Conservation (phyloP, 2,888 invertebrate species). For the Brachynemurus nebulosus region DNA sequence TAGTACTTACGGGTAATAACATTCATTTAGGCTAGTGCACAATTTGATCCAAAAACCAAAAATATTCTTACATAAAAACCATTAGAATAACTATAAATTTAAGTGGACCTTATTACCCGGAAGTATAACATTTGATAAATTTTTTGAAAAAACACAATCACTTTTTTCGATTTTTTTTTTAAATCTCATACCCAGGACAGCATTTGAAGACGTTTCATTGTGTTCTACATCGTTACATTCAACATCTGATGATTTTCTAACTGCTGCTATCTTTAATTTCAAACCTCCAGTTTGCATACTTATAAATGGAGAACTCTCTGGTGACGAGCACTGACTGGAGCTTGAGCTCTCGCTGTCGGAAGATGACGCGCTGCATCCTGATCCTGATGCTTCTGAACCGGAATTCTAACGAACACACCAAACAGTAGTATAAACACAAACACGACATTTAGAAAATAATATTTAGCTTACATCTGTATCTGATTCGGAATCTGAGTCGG, state of each 20-base stretch:
- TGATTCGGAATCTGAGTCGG: constrained; percentile 41
- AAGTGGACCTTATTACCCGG: no score
- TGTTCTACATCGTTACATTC: constrained; percentile 4
- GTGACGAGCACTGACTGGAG: constrained; percentile 29
- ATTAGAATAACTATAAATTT: no score
- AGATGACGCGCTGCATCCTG: constrained; percentile 30
- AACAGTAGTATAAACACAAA: constrained; percentile 5
- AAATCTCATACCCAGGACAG: background rate
- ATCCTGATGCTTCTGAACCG: constrained; percentile 32
- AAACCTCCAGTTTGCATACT: constrained; percentile 43
- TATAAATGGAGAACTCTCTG: constrained; percentile 36
- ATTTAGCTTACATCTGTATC: constrained; percentile 36
- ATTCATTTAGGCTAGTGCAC: no score
- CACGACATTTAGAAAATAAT: constrained; percentile 9
- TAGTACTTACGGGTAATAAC: no score
- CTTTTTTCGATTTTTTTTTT: no score
- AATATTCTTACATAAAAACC: no score
- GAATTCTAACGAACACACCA: constrained; percentile 29
- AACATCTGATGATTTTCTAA: constrained; percentile 35
- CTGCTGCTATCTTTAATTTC: constrained; percentile 45
- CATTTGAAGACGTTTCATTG: background rate
- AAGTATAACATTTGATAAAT: no score
- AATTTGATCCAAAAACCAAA: no score
- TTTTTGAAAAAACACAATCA: no score
- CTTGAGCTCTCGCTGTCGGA: constrained; percentile 31